These are phyloP conservation scores for Cataglyphis albicans DNA, from an alignment of 2,888 invertebrate species.

Conservation along the genomic window DNA sequence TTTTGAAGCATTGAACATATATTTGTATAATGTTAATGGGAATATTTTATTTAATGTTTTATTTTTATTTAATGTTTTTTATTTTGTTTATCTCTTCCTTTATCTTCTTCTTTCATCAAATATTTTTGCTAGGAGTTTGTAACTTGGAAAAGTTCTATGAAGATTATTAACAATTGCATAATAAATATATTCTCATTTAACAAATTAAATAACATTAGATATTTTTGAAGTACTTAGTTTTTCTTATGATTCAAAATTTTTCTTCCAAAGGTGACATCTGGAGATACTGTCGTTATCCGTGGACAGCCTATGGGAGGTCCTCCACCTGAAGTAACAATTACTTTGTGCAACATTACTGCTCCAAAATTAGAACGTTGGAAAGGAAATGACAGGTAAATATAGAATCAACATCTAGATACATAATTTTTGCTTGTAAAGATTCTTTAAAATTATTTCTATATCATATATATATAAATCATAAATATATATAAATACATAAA, in stretches of 20 bases:
- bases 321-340: conserved; percentile 96
- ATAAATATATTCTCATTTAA: not conserved
- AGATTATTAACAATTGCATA: conserved; percentile 16
- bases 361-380: conserved; percentile 94
- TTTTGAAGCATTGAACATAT: not conserved
- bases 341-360: conserved; percentile 95
- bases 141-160: conserved; percentile 16
- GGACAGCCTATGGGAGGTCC: conserved; percentile 94
- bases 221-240: not conserved
- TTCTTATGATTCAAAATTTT: conserved; percentile 25
- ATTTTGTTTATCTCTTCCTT: not conserved
- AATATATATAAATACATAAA: too few species aligned
- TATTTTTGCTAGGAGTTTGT: not conserved
- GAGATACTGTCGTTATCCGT: conserved; percentile 97
- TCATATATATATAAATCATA: not conserved
- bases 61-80: not conserved
- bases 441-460: conserved; percentile 19
- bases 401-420: not conserved
- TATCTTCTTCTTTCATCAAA: not conserved
- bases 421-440: conserved; percentile 10
- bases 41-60: not conserved
- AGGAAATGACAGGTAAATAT: conserved; percentile 87
- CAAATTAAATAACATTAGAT: not conserved
- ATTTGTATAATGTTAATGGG: not conserved
- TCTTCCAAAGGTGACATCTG: conserved; percentile 94